Evolutionary conservation across 1,140 invertebrate genomes (phyloP), one percentile per base, ranked within the genome.

Genomic region (Caenorhabditis brenneri): DNA sequence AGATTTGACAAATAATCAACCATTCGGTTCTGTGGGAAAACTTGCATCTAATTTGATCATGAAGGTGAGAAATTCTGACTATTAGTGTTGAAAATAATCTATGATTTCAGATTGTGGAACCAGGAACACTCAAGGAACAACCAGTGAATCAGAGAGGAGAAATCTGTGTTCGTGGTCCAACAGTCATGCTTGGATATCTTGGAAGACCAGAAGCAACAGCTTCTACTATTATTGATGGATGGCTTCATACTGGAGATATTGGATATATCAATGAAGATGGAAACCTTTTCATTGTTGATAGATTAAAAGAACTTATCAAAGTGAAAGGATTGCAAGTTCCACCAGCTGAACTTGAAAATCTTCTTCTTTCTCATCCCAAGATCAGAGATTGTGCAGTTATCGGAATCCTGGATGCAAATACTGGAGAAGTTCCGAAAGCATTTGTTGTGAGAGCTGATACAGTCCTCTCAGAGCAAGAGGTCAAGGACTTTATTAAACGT

Each of bases 321-420:
- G n/a, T 95, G 55, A 95, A 95, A 92, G 95, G 95, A 84, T 55
- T 87, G 31, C 91, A 95, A 94, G 95, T 96, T 27, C 94, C 95
- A 31, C 95, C 95, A 31, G 94, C 95, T 2, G 95, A 96, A 92
- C 92, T 96, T 55, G 95, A 96, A 91, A 94, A 93, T 88, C 91
- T 96, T 12, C 93, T 96, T 16, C 91, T 94, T 81, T 93, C 94
- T 86, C 92, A 94, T 58, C 93, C 94, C 2, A 93, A 93, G 79
- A 93, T 96, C 4, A 92, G 93, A 12, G 95, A 96, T 90, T 94
- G 93, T 16, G 95, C 94, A 3, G 95, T 96, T 0, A 93, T 95
- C 24, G 95, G 95, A 0, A 92, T 95, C 0, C 94, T 94, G 0
- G 93, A 95, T 90, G 90, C 92, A 0, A 89, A 92, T 51, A 92